These are phyloP conservation scores for Leptinotarsa haldemani DNA, from an alignment of 2,888 invertebrate species.

Conservation along the genomic window DNA sequence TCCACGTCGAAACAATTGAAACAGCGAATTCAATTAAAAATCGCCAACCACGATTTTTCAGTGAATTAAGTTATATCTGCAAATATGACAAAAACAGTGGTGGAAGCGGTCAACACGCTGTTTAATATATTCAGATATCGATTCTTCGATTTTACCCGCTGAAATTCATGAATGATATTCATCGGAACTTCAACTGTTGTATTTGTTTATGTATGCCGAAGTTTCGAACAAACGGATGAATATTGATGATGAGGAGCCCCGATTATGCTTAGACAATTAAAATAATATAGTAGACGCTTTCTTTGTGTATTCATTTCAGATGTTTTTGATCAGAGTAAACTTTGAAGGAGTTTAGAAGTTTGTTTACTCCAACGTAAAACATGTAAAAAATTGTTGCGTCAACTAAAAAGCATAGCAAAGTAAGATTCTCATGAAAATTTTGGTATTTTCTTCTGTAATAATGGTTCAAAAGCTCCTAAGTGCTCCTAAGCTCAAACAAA, in stretches of 20 bases:
- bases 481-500: no score
- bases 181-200: neutral
- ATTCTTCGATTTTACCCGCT: neutral
- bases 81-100: slow-evolving; percentile 19
- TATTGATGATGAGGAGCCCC: neutral
- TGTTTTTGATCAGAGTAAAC: no score
- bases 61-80: slow-evolving; percentile 19
- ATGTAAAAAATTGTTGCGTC: no score
- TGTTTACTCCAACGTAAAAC: no score
- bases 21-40: slow-evolving; percentile 10
- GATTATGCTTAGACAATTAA: neutral
- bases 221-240: slow-evolving; percentile 1
- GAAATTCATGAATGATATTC: neutral
- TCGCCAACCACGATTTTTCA: slow-evolving; percentile 20
- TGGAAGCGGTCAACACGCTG: neutral
- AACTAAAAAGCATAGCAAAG: no score
- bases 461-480: no score
- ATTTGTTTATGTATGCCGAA: neutral
- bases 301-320: no score
- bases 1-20: slow-evolving; percentile 2
- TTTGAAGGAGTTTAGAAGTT: no score
- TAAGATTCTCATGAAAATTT: no score
- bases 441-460: no score
- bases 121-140: slow-evolving; percentile 13
- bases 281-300: neutral